Evolutionary conservation across 2,888 invertebrate genomes (phyloP), one percentile per base, ranked within the genome.

Genomic region (Stratiomys singularior): DNA sequence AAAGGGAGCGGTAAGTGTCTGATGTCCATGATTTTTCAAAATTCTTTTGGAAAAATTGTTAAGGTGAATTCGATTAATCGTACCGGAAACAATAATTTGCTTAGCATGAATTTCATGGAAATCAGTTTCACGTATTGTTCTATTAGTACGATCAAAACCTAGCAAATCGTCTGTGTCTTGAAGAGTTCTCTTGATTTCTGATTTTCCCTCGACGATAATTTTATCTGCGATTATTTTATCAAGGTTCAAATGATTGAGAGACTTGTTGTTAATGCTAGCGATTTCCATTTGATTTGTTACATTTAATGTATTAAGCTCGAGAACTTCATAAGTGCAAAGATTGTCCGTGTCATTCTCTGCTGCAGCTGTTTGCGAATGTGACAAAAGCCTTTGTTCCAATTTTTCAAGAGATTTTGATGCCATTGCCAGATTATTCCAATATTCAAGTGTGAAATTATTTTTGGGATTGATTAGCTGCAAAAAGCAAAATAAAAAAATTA

Each of bases 1-100:
- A 0, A 82, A 81, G 0, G 82, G 71, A 1, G 83, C 81, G 30
- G 84, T 86, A 3, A 91, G 83, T 46, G 83, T 83, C 84, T 91
- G 91, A 81, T 89, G 82, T 1, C 89, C 90, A 1, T 81, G 81
- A 23, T 85, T 87, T 83, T 87, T 89, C 13, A 92, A 83, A 0
- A 88, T 86, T 80, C 88, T 86, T 74, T 88, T 84, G 27, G 88
- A 79, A 30, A 91, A 82, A 11, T 86, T 83, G 0, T 83, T 80
- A 81, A 91, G 85, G 76, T 85, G 84, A 2, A 88, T 82, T 11
- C 86, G 86, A 82, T 91, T 91, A 5, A 74, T 23, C 1, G 58
- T 58, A 1, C 88, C 89, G 1, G 82, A 82, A 15, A 90, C 83
- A 15, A 84, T 81, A 13, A 90, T 81, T 28, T 89, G 84, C 77